phyloP scores from a whole-genome alignment of 2,888 invertebrate genomes.

The Diogma glabrata region DNA sequence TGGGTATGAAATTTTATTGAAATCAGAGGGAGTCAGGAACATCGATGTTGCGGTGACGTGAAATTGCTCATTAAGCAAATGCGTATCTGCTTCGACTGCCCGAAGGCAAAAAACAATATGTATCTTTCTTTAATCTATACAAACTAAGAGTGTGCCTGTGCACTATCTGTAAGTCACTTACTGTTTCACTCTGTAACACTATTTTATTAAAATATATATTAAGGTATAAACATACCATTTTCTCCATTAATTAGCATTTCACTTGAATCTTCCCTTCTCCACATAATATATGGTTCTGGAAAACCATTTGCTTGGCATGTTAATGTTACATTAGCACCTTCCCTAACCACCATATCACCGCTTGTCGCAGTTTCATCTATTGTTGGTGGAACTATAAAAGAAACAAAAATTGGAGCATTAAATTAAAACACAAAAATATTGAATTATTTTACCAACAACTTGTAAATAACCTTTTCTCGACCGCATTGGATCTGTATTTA shows the following conservation, averaged over 20 bases:
- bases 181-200: too few species aligned
- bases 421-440: neutral
- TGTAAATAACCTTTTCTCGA: conserved; percentile 71
- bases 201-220: neutral
- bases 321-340: conserved; percentile 69
- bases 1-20: too few species aligned
- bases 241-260: conserved; percentile 72
- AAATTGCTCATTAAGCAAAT: too few species aligned
- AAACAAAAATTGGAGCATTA: too few species aligned
- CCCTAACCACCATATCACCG: conserved; percentile 73
- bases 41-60: too few species aligned
- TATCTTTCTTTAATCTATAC: too few species aligned
- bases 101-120: too few species aligned
- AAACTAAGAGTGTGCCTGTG: too few species aligned
- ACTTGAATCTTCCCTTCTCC: conserved; percentile 70
- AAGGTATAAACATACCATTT: conserved; percentile 42
- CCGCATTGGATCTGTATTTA: conserved; percentile 78
- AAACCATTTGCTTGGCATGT: conserved; percentile 71
- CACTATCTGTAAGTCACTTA: too few species aligned
- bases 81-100: too few species aligned
- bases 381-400: conserved; percentile 61
- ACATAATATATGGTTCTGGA: conserved; percentile 77
- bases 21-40: too few species aligned
- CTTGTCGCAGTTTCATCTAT: conserved; percentile 75
- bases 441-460: conserved; percentile 59